Conservation (phyloP, 2,113 vertebrate genomes). For the Dasyornis broadbenti region DNA sequence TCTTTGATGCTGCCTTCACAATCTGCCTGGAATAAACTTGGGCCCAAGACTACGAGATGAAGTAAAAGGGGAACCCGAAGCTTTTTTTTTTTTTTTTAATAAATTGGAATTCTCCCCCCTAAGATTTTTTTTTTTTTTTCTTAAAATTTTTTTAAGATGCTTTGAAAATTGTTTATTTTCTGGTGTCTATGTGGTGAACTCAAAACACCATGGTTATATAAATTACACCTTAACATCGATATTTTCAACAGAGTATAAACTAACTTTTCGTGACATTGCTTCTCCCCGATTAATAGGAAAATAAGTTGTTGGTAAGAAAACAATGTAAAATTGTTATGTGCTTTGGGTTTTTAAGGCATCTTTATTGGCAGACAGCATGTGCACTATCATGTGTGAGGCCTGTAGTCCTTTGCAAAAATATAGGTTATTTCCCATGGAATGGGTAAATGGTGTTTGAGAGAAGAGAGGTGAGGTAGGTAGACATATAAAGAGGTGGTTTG, state of each 20-base stretch:
- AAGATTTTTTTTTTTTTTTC: neutral
- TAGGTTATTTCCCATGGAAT: neutral
- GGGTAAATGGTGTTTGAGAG: neutral
- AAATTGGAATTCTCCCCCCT: neutral
- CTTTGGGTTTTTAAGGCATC: neutral
- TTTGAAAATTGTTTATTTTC: neutral
- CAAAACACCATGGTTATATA: accelerated
- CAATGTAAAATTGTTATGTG: neutral
- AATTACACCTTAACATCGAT: neutral
- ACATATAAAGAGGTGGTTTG: neutral
- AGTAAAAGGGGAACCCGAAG: neutral
- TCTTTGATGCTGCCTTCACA: accelerated
- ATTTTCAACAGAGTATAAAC: neutral
- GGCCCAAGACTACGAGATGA: neutral
- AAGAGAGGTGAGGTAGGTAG: neutral
- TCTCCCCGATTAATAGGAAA: neutral
- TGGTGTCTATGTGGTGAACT: accelerated
- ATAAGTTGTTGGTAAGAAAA: neutral
- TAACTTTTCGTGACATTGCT: neutral
- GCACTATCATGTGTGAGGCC: neutral
- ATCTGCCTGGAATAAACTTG: neutral
- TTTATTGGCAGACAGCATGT: neutral
- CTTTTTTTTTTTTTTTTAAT: neutral
- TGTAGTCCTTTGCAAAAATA: neutral
- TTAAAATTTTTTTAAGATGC: neutral